These are phyloP conservation scores for Cnemophilus loriae DNA, from an alignment of 2,113 vertebrate species.

Conservation along the genomic window DNA sequence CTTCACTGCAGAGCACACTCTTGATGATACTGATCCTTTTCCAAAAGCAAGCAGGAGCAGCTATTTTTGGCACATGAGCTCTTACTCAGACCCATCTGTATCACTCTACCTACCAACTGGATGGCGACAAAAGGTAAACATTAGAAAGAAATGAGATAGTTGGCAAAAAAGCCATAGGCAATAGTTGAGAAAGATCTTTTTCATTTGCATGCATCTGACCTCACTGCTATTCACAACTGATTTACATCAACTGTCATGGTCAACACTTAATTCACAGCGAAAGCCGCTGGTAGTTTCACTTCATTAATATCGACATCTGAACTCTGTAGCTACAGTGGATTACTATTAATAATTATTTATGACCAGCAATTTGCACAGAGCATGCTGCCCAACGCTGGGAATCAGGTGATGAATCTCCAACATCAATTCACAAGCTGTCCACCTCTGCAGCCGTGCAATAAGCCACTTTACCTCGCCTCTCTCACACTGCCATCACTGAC, in stretches of 20 bases:
- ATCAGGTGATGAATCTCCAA: neutral
- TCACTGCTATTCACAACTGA: neutral
- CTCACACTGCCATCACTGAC: neutral
- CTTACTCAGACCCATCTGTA: neutral
- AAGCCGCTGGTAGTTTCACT: conserved; percentile 19
- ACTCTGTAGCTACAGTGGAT: neutral
- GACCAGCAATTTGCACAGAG: neutral
- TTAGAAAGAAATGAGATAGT: neutral
- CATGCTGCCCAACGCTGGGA: neutral
- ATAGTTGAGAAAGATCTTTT: neutral
- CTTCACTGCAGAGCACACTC: neutral
- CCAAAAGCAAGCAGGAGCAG: neutral
- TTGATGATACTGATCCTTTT: neutral
- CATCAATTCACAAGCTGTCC: neutral
- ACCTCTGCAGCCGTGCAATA: neutral
- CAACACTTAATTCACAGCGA: neutral
- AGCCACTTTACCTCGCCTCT: neutral
- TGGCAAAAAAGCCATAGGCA: neutral
- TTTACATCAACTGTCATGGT: conserved; percentile 2
- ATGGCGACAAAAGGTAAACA: neutral
- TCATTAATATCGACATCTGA: conserved; percentile 29
- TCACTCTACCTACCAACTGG: neutral
- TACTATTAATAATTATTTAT: conserved; percentile 32
- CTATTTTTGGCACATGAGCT: neutral
- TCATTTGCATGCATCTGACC: conserved; percentile 18